Evolutionary conservation across 2,888 invertebrate genomes (phyloP), one percentile per base, ranked within the genome.

Genomic region (Trisateles emortualis): DNA sequence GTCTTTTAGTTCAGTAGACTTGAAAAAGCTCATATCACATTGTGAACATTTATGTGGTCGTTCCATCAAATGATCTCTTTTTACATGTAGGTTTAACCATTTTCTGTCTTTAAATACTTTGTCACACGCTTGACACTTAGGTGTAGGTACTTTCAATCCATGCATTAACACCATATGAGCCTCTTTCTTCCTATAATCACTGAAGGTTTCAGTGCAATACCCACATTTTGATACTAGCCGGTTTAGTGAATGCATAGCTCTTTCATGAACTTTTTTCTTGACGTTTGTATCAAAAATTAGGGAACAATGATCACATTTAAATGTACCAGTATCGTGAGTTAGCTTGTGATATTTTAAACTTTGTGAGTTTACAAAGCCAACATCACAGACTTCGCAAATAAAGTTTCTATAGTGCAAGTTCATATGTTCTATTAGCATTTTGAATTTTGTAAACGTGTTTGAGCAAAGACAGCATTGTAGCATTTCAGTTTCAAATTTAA

Each of bases 81-180:
- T 79, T 1, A 58, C 14, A 67, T 79, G 65, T 73, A 82, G 41
- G 0, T 63, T 68, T 0, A 69, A 50, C 16, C 72, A 63, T 6
- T 64, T 68, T 10, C 52, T 52, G 5, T 47, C 42, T 0, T 58
- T 52, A 36, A 83, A 87, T 0, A 62, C 58, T 50, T 74, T 79
- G 1, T 82, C 81, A 54, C 89, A 89, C 0, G 79, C 79, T n/a
- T 79, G 74, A 26, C 81, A 81, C 22, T 73, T 73, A 0, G 74
- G 65, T 2, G 52, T 43, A 1, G 24, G 39, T 0, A 75, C 41
- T 30, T 47, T 40, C 1, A 68, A 47, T 0, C 74, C 75, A 41
- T 81, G 80, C 1, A 56, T 59, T 35, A 61, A 52, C 0, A 64
- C 55, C 40, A 81, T 61, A 39, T 82, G 82, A 9, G 60, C 60